A percentile compares a stretch with the other conserved stretches of the same genome.
Evolutionary conservation across 2,888 invertebrate species (phyloP).

Genomic region (Ophion obscuratus): DNA sequence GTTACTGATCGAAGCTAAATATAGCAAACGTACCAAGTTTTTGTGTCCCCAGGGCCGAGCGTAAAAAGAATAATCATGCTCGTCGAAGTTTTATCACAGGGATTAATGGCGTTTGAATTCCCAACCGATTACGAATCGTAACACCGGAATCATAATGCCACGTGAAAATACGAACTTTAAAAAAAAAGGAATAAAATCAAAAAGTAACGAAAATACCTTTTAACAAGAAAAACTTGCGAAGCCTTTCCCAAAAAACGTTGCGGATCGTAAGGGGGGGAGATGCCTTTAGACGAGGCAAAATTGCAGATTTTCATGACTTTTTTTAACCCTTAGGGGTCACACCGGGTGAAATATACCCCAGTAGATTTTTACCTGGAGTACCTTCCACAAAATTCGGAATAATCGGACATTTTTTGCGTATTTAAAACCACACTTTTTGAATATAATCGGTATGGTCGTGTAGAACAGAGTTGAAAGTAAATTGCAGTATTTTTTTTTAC

Average conservation of each 20-base stretch:
- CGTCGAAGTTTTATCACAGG: background rate
- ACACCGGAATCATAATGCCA: background rate
- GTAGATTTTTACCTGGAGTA: too few species aligned
- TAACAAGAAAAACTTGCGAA: background rate
- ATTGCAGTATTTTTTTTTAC: too few species aligned
- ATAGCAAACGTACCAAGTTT: background rate
- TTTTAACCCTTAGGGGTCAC: too few species aligned
- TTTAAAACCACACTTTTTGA: too few species aligned
- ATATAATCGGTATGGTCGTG: too few species aligned
- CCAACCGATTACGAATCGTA: background rate
- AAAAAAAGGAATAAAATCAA: background rate
- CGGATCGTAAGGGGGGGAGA: background rate
- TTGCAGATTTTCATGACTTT: too few species aligned
- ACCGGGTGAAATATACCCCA: too few species aligned
- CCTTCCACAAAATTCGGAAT: too few species aligned
- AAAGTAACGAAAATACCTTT: background rate
- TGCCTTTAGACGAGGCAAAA: too few species aligned
- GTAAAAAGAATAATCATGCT: background rate
- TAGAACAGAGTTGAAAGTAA: too few species aligned
- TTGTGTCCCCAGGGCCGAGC: background rate
- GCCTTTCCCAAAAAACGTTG: background rate
- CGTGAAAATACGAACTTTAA: background rate
- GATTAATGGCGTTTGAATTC: background rate
- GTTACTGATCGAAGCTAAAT: background rate
- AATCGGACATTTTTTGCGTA: too few species aligned